Evolutionary conservation across 2,888 invertebrate species (phyloP).

Genomic region (Drosophila parthenogenetica): DNA sequence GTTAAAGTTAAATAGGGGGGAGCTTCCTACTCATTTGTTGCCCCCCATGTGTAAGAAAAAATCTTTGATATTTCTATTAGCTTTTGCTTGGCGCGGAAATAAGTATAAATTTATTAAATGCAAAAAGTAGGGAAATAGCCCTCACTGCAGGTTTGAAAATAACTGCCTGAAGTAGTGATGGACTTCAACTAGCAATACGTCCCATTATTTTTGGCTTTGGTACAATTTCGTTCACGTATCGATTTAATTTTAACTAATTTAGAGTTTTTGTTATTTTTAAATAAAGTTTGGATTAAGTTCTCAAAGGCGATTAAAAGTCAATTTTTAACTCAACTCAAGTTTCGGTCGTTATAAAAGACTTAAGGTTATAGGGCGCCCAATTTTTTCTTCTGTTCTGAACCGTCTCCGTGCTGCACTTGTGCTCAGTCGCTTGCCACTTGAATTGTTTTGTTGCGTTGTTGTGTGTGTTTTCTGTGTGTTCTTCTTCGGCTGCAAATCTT

Average conservation of each 20-base stretch:
- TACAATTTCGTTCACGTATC: not conserved
- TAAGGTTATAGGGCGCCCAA: slow-evolving; percentile 25
- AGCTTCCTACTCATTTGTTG: slow-evolving; percentile 50
- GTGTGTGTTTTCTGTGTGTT: slow-evolving; percentile 7
- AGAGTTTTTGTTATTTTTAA: not conserved
- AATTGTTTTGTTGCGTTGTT: slow-evolving; percentile 34
- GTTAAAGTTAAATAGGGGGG: slow-evolving; percentile 33
- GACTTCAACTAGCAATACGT: not conserved
- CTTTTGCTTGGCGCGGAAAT: slow-evolving; percentile 57
- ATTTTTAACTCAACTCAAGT: too few relatives aligned
- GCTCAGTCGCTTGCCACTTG: slow-evolving; percentile 52
- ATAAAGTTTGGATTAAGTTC: too few relatives aligned
- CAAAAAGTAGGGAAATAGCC: slow-evolving; percentile 54
- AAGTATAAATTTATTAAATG: slow-evolving; percentile 48
- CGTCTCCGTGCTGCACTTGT: slow-evolving; percentile 32
- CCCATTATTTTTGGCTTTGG: not conserved
- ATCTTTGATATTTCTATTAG: slow-evolving; percentile 54
- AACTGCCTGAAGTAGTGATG: not conserved
- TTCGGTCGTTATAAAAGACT: too few relatives aligned
- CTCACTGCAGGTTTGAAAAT: slow-evolving; percentile 39
- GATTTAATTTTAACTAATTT: slow-evolving; percentile 1
- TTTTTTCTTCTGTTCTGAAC: slow-evolving; percentile 18
- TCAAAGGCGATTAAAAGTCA: too few relatives aligned
- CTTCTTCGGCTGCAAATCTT: slow-evolving; percentile 36
- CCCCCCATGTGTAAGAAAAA: slow-evolving; percentile 40